Evolutionary conservation across 2,888 invertebrate genomes (phyloP).

Genomic region (Hofmannophila pseudospretella): DNA sequence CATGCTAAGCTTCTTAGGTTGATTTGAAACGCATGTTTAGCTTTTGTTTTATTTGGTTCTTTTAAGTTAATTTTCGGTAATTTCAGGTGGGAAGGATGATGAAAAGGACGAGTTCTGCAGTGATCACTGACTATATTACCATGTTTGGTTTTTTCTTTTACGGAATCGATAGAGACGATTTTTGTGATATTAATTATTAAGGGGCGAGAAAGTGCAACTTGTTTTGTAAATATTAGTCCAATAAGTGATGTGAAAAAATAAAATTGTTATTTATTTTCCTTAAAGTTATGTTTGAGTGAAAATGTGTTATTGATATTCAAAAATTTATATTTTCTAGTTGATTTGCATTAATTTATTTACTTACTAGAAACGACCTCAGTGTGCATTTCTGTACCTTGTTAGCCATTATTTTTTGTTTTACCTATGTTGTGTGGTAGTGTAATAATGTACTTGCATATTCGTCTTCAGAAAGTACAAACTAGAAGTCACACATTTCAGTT

Average conservation of each 20-base stretch:
- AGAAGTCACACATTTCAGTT: too few relatives aligned
- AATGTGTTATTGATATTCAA: not conserved
- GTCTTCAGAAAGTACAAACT: too few relatives aligned
- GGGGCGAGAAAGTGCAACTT: constrained; percentile 48
- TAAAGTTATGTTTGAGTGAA: constrained; percentile 34
- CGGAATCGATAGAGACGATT: constrained; percentile 68
- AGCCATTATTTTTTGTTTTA: too few relatives aligned
- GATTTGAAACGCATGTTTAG: constrained; percentile 28
- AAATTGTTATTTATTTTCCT: constrained; percentile 56
- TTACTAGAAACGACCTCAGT: too few relatives aligned
- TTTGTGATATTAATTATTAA: constrained; percentile 73
- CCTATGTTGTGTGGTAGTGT: too few relatives aligned
- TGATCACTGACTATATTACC: constrained; percentile 59
- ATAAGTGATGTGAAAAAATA: constrained; percentile 59
- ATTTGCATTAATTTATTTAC: not conserved
- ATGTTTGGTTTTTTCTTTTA: constrained; percentile 31
- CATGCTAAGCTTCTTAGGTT: constrained; percentile 10
- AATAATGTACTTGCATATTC: too few relatives aligned
- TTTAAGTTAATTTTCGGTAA: constrained; percentile 62
- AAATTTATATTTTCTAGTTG: not conserved
- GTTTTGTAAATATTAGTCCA: constrained; percentile 63
- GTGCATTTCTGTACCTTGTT: too few relatives aligned
- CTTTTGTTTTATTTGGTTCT: constrained; percentile 38
- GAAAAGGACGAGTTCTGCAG: constrained; percentile 65
- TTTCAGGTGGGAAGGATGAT: constrained; percentile 73